Percentiles rank a stretch among this genome's conserved stretches.
These are phyloP conservation scores for Apocheima hispidaria DNA, from an alignment of 2,888 invertebrate species.

Conservation along the genomic window DNA sequence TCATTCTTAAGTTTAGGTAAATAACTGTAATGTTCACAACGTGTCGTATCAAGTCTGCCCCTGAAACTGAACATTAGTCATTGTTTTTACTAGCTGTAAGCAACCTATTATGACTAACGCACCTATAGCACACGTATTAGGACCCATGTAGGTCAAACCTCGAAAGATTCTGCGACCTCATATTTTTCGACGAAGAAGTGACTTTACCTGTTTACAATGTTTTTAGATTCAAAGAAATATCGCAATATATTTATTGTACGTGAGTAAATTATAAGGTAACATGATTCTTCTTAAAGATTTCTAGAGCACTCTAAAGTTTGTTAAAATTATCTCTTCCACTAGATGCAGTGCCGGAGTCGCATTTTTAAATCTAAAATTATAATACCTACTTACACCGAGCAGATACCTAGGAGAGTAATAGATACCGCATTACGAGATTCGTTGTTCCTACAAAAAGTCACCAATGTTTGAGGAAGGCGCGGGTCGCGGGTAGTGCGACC, in stretches of 20 bases:
- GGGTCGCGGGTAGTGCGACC: too few relatives aligned
- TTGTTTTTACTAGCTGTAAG: slow-evolving; percentile 43
- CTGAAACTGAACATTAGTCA: slow-evolving; percentile 56
- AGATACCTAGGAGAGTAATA: too few relatives aligned
- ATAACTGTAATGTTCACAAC: slow-evolving; percentile 48
- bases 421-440: too few relatives aligned
- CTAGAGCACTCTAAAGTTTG: too few relatives aligned
- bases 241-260: neutral
- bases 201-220: slow-evolving; percentile 26
- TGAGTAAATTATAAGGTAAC: neutral
- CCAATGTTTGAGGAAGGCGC: too few relatives aligned
- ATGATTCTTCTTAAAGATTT: too few relatives aligned
- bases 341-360: too few relatives aligned
- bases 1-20: slow-evolving; percentile 47
- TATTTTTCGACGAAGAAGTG: slow-evolving; percentile 4
- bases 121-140: slow-evolving; percentile 9
- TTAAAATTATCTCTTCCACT: too few relatives aligned
- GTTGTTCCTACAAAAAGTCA: too few relatives aligned
- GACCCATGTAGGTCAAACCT: slow-evolving; percentile 9
- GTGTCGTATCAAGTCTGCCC: slow-evolving; percentile 48
- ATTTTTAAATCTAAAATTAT: too few relatives aligned
- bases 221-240: slow-evolving; percentile 6
- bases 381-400: too few relatives aligned
- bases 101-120: slow-evolving; percentile 36
- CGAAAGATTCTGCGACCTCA: neutral